Evolutionary conservation across 2,113 vertebrate genomes (phyloP), one percentile per base, ranked within the genome.

Genomic region (Sisor rabdophorus): DNA sequence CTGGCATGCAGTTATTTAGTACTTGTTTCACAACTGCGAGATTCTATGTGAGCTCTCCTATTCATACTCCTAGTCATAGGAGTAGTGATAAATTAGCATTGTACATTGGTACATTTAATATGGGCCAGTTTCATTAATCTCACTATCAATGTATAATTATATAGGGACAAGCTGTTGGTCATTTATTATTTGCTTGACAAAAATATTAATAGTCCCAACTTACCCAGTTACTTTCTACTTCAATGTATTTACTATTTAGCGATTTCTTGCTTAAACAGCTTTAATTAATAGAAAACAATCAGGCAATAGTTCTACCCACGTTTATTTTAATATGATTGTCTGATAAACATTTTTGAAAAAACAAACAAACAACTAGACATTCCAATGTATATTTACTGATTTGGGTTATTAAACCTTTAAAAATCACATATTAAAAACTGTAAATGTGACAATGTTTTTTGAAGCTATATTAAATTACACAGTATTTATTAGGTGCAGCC

Each of bases 101-200:
- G n/a, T n/a, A n/a, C n/a, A n/a, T 88, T 85, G 84, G 79, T 89
- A 44, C 84, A 85, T 82, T 81, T 81, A 24, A 72, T 87, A 63
- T 90, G 86, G 88, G 77, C 68, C 76, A 87, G 80, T 71, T 75
- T 87, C 69, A 79, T 89, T 80, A 84, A 88, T 75, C 85, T 85
- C 20, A 22, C 79, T 50, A 85, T 89, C 77, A 74, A 79, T 2
- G 83, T 86, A 17, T 81, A 50, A 87, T 44, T 88, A 84, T 68
- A 80, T 61, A 68, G 85, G 85, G 53, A 85, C 82, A 63, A 84
- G 86, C 78, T 88, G 78, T 28, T 75, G 81, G 47, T 53, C 73
- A 63, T 84, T 90, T 54, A 70, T 47, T 52, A 79, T 89, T 55
- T 74, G 60, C 53, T 32, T 88, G 65, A 36, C 82, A 52, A 77